These are phyloP conservation scores for Hypomecis atomaria DNA, from an alignment of 2,888 invertebrate genomes.

Conservation along the genomic window DNA sequence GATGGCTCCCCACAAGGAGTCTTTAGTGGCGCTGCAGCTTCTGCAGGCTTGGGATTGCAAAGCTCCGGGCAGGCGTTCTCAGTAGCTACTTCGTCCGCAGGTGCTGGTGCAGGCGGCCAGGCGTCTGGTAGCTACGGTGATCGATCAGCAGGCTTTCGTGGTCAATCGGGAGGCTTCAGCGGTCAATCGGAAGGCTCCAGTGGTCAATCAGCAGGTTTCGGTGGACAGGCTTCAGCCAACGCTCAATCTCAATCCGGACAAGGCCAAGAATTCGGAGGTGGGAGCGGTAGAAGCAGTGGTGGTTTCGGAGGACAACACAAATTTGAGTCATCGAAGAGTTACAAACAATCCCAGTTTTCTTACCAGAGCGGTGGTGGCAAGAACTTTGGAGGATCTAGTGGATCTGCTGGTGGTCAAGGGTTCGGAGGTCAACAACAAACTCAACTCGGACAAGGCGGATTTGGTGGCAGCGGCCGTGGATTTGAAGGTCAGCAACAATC, in stretches of 20 bases:
- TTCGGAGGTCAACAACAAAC: conserved; percentile 19
- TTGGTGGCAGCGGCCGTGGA: not conserved
- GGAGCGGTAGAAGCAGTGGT: conserved; percentile 6
- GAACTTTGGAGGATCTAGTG: conserved; percentile 19
- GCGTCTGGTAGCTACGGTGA: conserved; percentile 6
- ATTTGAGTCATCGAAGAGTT: conserved; percentile 32
- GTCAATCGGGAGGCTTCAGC: conserved; percentile 7
- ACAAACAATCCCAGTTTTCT: conserved; percentile 41
- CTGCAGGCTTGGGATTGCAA: conserved; percentile 37
- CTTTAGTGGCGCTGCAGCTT: conserved; percentile 51
- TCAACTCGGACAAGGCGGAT: conserved; percentile 17
- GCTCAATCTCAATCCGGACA: conserved; percentile 29
- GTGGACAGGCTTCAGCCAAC: conserved; percentile 30
- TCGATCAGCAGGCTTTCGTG: conserved; percentile 14
- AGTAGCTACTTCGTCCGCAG: conserved; percentile 45
- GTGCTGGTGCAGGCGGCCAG: conserved; percentile 26
- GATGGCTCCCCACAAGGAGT: conserved; percentile 45
- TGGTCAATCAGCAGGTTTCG: conserved; percentile 10
- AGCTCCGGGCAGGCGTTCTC: conserved; percentile 47
- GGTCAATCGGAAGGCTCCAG: conserved; percentile 2
- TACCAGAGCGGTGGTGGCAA: conserved; percentile 35
- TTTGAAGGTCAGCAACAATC: conserved; percentile 2
- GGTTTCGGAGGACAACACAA: conserved; percentile 29
- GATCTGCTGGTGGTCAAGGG: conserved; percentile 23
- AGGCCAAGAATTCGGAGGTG: conserved; percentile 6